These are phyloP conservation scores for Vultur gryphus DNA, from an alignment of 2,797 vertebrate species.

Conservation along the genomic window DNA sequence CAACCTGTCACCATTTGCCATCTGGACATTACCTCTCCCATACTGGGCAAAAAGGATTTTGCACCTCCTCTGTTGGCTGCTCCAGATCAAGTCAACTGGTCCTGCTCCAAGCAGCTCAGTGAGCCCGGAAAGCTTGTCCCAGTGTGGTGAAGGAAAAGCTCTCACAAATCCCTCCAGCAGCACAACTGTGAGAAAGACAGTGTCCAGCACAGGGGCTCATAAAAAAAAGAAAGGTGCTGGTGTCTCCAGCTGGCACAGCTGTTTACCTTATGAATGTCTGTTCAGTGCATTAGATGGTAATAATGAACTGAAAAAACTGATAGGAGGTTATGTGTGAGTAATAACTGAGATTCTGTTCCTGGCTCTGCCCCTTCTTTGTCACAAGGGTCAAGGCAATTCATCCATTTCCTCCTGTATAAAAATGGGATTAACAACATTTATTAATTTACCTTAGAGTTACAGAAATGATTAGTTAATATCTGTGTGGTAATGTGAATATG, in stretches of 20 bases:
- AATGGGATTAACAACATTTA: slow-evolving; percentile 17
- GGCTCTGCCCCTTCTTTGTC: background rate
- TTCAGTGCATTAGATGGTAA: background rate
- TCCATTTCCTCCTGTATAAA: background rate
- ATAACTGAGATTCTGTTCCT: background rate
- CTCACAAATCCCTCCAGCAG: background rate
- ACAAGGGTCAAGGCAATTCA: slow-evolving; percentile 11
- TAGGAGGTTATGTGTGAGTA: background rate
- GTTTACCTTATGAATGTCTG: background rate
- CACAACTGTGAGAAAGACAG: background rate
- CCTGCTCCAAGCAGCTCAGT: background rate
- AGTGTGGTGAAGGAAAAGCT: background rate
- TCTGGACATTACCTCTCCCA: background rate
- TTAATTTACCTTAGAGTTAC: slow-evolving; percentile 47
- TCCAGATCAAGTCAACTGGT: background rate
- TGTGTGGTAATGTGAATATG: slow-evolving; percentile 5
- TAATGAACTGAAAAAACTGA: background rate
- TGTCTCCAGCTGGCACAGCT: background rate
- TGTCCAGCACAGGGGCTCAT: accelerated
- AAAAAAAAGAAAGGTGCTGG: background rate
- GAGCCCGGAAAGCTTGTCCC: background rate
- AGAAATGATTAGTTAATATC: slow-evolving; percentile 37
- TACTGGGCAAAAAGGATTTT: background rate
- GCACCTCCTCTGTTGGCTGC: background rate
- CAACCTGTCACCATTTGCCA: background rate